These are phyloP conservation scores for Peromyscus attwateri DNA, from an alignment of 2,797 vertebrate species.

Conservation along the genomic window DNA sequence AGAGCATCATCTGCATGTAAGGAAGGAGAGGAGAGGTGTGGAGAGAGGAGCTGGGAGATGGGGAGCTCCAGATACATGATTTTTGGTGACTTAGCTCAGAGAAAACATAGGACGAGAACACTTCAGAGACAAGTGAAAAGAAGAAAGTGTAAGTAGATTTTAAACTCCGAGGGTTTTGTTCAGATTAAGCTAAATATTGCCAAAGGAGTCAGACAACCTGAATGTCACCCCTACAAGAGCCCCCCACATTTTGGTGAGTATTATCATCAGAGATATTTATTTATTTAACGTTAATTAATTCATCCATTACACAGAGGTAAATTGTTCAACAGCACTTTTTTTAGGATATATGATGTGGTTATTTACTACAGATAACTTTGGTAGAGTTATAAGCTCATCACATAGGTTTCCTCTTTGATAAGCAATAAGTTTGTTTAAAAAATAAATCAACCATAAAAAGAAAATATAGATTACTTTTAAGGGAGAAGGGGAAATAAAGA, in stretches of 20 bases:
- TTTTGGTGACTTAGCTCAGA: background rate
- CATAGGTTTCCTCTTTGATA: background rate
- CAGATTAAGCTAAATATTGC: background rate
- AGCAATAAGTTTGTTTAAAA: background rate
- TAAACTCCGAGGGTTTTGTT: background rate
- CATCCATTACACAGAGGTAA: background rate
- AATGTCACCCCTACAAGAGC: background rate
- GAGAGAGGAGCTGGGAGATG: background rate
- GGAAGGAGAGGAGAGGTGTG: background rate
- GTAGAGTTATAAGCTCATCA: background rate
- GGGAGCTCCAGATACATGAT: background rate
- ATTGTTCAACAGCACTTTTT: background rate
- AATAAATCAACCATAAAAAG: background rate
- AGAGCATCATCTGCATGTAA: background rate
- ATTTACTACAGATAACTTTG: background rate
- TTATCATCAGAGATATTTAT: background rate
- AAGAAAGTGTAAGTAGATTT: background rate
- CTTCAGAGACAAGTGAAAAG: background rate
- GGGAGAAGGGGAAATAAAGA: background rate
- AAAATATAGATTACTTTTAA: background rate
- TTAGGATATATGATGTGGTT: background rate
- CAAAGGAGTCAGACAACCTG: background rate
- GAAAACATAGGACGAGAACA: background rate
- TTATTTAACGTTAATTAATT: constrained; percentile 12
- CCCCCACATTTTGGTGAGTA: background rate